phyloP scores from a whole-genome alignment of 2,113 vertebrate species.

The Myiozetetes cayanensis region DNA sequence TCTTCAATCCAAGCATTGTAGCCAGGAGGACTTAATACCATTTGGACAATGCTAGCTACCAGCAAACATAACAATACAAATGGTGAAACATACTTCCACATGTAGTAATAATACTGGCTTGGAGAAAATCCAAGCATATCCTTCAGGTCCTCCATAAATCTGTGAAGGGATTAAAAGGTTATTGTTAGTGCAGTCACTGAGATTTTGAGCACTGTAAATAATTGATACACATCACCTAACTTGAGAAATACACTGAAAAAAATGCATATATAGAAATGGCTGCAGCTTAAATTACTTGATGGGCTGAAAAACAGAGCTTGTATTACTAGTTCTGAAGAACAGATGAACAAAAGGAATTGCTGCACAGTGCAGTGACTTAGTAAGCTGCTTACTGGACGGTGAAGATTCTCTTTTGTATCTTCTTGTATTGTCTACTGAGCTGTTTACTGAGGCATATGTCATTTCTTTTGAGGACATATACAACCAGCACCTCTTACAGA shows the following conservation, averaged over 20 bases:
- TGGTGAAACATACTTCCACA: slow-evolving; percentile 97
- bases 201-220: neutral
- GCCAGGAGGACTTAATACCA: slow-evolving; percentile 87
- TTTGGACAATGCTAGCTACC: slow-evolving; percentile 84
- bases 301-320: neutral
- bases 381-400: neutral
- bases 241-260: neutral
- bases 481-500: neutral
- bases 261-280: neutral
- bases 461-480: neutral
- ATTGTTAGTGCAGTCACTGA: neutral
- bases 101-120: slow-evolving; percentile 92
- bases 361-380: neutral
- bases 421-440: neutral
- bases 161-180: slow-evolving; percentile 56
- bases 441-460: neutral
- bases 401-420: neutral
- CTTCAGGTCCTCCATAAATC: slow-evolving; percentile 95
- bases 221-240: neutral
- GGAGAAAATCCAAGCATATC: slow-evolving; percentile 96
- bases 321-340: neutral
- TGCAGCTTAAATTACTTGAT: neutral
- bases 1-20: slow-evolving; percentile 95
- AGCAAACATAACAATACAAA: slow-evolving; percentile 84
- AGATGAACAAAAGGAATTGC: neutral